Evolutionary conservation across 1,140 invertebrate genomes (phyloP).

Genomic region (Caerostris darwini): DNA sequence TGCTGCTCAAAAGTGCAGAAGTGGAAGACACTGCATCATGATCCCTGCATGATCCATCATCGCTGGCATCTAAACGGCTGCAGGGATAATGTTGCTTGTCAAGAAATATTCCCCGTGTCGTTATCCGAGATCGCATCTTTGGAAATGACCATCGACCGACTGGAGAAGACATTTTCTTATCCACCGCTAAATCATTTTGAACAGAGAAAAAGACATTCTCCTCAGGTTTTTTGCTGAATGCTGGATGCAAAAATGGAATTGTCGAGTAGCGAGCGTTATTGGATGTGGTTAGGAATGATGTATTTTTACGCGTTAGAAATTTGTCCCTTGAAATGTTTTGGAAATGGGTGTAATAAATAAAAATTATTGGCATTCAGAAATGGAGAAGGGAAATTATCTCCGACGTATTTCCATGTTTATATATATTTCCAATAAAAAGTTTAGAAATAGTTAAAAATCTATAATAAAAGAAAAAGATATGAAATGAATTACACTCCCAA

Average conservation of each 20-base stretch:
- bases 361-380: neutral
- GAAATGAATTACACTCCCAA: neutral
- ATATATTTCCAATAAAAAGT: neutral
- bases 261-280: neutral
- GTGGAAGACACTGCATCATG: neutral
- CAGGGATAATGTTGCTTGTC: conserved; percentile 43
- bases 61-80: neutral
- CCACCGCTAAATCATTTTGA: conserved; percentile 10
- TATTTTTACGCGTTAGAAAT: too few species aligned
- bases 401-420: neutral
- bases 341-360: neutral
- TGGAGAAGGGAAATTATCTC: neutral
- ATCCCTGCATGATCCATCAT: conserved; percentile 23
- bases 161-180: neutral
- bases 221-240: neutral
- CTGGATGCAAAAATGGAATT: neutral
- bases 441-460: neutral
- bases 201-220: neutral
- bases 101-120: neutral
- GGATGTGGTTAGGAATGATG: too few species aligned
- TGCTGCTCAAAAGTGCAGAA: neutral
- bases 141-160: conserved; percentile 2
- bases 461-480: neutral
- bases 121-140: conserved; percentile 1
- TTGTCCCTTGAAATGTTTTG: too few species aligned